Conservation (phyloP, 2,888 invertebrate genomes). For the Cataglyphis albicans region DNA sequence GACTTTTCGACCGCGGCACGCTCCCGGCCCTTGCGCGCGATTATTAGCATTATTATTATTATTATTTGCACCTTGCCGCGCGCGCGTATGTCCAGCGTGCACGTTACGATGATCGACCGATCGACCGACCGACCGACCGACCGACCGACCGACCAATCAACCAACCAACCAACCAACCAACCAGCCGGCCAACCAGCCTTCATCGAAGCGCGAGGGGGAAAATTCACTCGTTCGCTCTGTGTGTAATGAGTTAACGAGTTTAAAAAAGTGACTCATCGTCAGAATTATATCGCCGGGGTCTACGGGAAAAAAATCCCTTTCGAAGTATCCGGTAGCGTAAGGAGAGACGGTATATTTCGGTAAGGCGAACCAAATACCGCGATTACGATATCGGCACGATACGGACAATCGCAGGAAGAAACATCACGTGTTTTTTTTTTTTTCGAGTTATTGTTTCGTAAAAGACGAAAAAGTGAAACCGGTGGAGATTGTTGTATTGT, state of each 20-base stretch:
- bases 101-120: slow-evolving; percentile 69
- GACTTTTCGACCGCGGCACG: slow-evolving; percentile 70
- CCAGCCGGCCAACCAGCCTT: slow-evolving; percentile 59
- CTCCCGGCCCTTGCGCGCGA: slow-evolving; percentile 59
- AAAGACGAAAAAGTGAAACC: slow-evolving; percentile 44
- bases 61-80: slow-evolving; percentile 74
- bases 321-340: not conserved
- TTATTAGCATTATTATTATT: slow-evolving; percentile 75
- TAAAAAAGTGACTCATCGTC: slow-evolving; percentile 73
- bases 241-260: slow-evolving; percentile 73
- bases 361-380: not conserved
- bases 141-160: not conserved
- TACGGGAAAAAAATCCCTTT: slow-evolving; percentile 14
- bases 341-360: not conserved
- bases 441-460: slow-evolving; percentile 24
- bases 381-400: not conserved
- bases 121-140: slow-evolving; percentile 34
- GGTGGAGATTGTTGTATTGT: slow-evolving; percentile 34
- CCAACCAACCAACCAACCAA: slow-evolving; percentile 1
- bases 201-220: not conserved
- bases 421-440: slow-evolving; percentile 30
- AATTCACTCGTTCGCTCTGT: slow-evolving; percentile 49
- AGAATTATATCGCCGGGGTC: not conserved
- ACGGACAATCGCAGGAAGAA: slow-evolving; percentile 39
- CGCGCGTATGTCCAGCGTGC: slow-evolving; percentile 59